Evolutionary conservation across 2,888 invertebrate species (phyloP), one percentile per base, ranked within the genome.

Genomic region (Himalopsyche kuldschensis): DNA sequence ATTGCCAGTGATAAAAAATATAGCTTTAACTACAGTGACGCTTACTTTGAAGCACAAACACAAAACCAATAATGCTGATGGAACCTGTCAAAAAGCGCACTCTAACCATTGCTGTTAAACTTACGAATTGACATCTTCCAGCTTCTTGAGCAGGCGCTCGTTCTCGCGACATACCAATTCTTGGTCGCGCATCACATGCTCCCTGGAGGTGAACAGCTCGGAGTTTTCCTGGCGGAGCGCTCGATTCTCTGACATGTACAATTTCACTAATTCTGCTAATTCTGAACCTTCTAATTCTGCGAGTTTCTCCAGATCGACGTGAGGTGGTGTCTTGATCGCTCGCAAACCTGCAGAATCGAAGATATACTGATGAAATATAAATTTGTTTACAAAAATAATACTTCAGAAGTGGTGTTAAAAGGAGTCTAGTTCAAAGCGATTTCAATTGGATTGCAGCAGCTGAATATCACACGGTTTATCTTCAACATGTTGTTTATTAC

Each of bases 111-210:
- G 27, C 15, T 69, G 15, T 69, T 30, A 20, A n/a, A 81, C 95
- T 94, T 91, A 97, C 96, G 94, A 94, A 90, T 96, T 96, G 83
- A 96, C 96, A 90, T 97, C 96, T 89, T 98, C 97, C 81, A 98
- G 90, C 90, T 97, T 97, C 89, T 95, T 96, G 81, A 97, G 90
- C 84, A 98, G 91, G 80, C 96, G 91, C 89, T 98, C 98, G 88
- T 98, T 98, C 90, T 98, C 98, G 82, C 96, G 91, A 88, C 97
- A 97, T 35, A 98, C 95, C 48, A 97, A 89, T 89, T 98, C 98
- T 89, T 98, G 98, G 89, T 98, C 98, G 15, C 97, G 90, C 86
- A 97, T 92, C 85, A 97, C 92, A 86, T 95, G 93, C 88, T 98
- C 97, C 78, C 96, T 91, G 0, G 96, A 94, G 47, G 93, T 93